Conservation (phyloP, 2,113 vertebrate genomes). For the Lamprotornis superbus region DNA sequence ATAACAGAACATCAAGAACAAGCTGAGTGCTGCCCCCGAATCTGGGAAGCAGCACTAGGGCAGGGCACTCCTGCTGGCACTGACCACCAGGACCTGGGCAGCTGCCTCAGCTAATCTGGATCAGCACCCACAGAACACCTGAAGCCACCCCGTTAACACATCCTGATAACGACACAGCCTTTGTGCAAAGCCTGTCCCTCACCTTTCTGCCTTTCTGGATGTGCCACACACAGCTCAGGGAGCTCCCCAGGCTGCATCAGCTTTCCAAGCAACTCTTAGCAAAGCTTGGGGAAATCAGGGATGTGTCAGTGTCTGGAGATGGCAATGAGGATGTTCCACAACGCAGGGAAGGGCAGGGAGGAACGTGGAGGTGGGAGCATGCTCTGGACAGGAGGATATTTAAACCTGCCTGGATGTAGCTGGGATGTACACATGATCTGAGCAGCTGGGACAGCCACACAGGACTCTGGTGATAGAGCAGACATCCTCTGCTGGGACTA, state of each 20-base stretch:
- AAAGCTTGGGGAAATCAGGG: not conserved
- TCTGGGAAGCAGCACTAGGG: not conserved
- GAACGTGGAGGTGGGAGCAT: not conserved
- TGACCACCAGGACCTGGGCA: not conserved
- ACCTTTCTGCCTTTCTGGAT: not conserved
- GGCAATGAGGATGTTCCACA: not conserved
- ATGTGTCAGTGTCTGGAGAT: not conserved
- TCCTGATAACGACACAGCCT: not conserved
- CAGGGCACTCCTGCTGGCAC: not conserved
- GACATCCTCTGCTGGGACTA: not conserved
- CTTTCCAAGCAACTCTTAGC: not conserved
- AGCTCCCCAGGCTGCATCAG: not conserved
- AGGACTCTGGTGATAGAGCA: not conserved
- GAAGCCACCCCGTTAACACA: not conserved
- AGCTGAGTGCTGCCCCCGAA: fast-evolving
- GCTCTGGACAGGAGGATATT: not conserved
- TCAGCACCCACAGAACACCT: not conserved
- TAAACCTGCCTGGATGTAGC: not conserved
- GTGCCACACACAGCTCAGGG: not conserved
- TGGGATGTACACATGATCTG: not conserved
- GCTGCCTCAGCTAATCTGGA: not conserved
- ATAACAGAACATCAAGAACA: fast-evolving
- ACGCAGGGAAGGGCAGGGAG: not conserved
- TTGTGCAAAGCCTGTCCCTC: not conserved
- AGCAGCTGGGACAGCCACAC: not conserved